These are phyloP conservation scores for Desmodus rotundus DNA, from an alignment of 2,113 vertebrate genomes.

Conservation along the genomic window DNA sequence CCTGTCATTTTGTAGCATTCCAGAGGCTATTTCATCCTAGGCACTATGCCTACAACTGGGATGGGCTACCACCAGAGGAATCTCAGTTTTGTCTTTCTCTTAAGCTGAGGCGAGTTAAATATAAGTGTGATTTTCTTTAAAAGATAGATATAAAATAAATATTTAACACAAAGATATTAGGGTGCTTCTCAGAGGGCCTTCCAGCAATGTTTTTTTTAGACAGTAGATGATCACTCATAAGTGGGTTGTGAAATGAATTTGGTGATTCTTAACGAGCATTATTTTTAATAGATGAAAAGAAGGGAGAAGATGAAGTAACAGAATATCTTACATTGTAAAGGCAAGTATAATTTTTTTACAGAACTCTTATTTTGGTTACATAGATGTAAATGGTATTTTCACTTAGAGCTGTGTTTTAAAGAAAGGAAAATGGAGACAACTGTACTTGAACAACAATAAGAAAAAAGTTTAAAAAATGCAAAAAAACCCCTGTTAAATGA, in stretches of 20 bases:
- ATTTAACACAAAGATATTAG: background rate
- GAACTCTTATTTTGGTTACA: background rate
- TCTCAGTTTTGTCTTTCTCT: background rate
- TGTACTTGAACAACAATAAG: too few species aligned
- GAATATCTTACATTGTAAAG: background rate
- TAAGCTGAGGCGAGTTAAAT: background rate
- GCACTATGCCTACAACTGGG: background rate
- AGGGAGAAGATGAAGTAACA: background rate
- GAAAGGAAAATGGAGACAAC: too few species aligned
- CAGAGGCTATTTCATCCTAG: background rate
- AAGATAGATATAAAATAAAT: background rate
- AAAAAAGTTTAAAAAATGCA: too few species aligned
- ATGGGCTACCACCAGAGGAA: background rate
- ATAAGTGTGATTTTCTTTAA: background rate
- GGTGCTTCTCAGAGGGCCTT: background rate
- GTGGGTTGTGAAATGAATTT: constrained; percentile 19
- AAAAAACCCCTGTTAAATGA: background rate
- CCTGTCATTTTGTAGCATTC: background rate
- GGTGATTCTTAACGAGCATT: background rate
- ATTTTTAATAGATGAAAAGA: background rate
- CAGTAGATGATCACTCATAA: background rate
- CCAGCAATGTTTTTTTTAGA: background rate
- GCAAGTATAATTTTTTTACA: background rate
- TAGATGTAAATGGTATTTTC: background rate
- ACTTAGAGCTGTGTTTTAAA: constrained; percentile 1